Base-by-base conservation (phyloP, 2,113 vertebrate genomes). In the Ailuropoda melanoleuca region DNA sequence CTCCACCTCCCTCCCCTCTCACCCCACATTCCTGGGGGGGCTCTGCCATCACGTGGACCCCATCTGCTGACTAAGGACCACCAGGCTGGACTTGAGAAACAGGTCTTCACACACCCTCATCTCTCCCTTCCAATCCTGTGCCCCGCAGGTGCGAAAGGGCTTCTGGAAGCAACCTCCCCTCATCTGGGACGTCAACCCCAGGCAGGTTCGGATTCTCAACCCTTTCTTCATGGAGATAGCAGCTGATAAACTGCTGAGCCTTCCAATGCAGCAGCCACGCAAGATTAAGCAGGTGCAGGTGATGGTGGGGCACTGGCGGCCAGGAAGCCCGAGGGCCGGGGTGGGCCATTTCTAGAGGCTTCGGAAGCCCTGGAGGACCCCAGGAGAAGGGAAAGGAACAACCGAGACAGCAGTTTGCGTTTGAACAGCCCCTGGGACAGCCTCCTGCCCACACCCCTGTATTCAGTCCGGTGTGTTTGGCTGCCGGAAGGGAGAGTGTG, bases 141-240 rank as follows among this genome's bases (percentile, higher is more conserved):
- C 24, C 24, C 4, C 23, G 19, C 12, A 99, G 99, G 98, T 99
- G 1, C 98, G 97, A 34, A 99, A 99, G 23, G 99, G 99, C 56
- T 99, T 99, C 97, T 99, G 99, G 99, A 99, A 99, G 74, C 99
- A 99, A 48, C 99, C 99, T 31, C 99, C 99, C 0, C 96, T 99
- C 97, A 99, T 99, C 97, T 99, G 99, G 99, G 98, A 99, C 0
- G 99, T 99, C 68, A 97, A 99, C 23, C 97, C 98, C 0, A 98
- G 98, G 95, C 99, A 99, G 94, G 98, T 99, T 94, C 98, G 99
- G 60, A 98, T 99, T 97, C 99, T 99, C 98, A 99, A 99, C 93
- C 99, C 99, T 0, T 98, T 99, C 88, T 99, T 99, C 96, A 98
- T 99, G 98, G 99, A 99, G 74, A 98, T 99, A 3, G 99, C 99